phyloP scores from a whole-genome alignment of 2,113 vertebrate genomes.

The Gadus macrocephalus region DNA sequence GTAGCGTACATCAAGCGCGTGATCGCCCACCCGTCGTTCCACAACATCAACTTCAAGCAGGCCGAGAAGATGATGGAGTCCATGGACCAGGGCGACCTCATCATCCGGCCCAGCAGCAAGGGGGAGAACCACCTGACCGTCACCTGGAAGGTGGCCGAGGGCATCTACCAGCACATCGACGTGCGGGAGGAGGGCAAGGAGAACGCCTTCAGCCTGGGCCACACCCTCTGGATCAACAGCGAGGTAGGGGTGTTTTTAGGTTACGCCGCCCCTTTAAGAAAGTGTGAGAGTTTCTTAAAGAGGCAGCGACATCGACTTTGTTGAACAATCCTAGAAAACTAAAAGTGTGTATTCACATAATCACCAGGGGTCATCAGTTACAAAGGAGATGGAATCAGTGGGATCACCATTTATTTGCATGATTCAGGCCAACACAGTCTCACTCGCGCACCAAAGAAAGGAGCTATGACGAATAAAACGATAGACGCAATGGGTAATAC shows the following conservation, averaged over 20 bases:
- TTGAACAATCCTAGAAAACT: too few relatives aligned
- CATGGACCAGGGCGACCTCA: constrained; percentile 97
- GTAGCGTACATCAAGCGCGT: constrained; percentile 96
- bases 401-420: too few relatives aligned
- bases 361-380: too few relatives aligned
- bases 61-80: constrained; percentile 99
- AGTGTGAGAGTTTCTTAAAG: too few relatives aligned
- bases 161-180: constrained; percentile 95
- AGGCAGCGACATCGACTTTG: too few relatives aligned
- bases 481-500: too few relatives aligned
- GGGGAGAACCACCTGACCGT: constrained; percentile 96
- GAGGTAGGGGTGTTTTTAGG: constrained; percentile 72
- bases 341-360: too few relatives aligned
- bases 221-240: constrained; percentile 93
- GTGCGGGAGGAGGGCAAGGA: constrained; percentile 96
- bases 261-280: too few relatives aligned
- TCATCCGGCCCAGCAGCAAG: constrained; percentile 97
- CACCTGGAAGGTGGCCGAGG: constrained; percentile 97
- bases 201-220: constrained; percentile 97
- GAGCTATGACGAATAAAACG: too few relatives aligned
- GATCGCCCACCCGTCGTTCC: constrained; percentile 97
- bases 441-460: too few relatives aligned
- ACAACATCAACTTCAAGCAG: constrained; percentile 99
- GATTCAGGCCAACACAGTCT: too few relatives aligned
- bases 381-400: too few relatives aligned